phyloP scores from a whole-genome alignment of 2,888 invertebrate genomes.

The Theretra japonica region DNA sequence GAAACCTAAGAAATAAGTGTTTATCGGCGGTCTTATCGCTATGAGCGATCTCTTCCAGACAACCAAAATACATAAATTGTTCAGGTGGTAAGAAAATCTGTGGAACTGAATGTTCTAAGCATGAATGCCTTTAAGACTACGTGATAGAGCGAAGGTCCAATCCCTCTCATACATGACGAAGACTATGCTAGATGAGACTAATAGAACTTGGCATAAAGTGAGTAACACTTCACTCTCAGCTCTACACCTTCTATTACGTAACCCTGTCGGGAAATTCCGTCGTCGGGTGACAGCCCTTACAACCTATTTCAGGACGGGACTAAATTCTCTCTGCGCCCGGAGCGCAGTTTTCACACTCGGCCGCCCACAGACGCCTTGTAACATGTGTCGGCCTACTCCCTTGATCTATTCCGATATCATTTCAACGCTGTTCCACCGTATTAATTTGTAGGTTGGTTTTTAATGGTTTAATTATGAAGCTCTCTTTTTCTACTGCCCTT shows the following conservation, averaged over 20 bases:
- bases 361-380: conserved; percentile 10
- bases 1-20: no score
- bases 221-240: not conserved
- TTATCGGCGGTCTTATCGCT: no score
- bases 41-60: no score
- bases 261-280: not conserved
- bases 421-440: conserved; percentile 14
- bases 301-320: not conserved
- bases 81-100: no score
- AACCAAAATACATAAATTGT: no score
- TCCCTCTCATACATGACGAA: no score
- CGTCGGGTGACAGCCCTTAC: not conserved
- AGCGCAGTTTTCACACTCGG: conserved; percentile 31
- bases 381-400: conserved; percentile 17
- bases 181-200: no score
- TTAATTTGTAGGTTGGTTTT: not conserved
- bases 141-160: no score
- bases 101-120: no score
- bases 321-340: conserved; percentile 1
- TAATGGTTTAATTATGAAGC: not conserved
- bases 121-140: no score
- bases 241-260: not conserved
- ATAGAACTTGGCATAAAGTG: no score
- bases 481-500: no score
- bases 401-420: conserved; percentile 28